phyloP scores from a whole-genome alignment of 2,113 vertebrate genomes.

The Indri indri region DNA sequence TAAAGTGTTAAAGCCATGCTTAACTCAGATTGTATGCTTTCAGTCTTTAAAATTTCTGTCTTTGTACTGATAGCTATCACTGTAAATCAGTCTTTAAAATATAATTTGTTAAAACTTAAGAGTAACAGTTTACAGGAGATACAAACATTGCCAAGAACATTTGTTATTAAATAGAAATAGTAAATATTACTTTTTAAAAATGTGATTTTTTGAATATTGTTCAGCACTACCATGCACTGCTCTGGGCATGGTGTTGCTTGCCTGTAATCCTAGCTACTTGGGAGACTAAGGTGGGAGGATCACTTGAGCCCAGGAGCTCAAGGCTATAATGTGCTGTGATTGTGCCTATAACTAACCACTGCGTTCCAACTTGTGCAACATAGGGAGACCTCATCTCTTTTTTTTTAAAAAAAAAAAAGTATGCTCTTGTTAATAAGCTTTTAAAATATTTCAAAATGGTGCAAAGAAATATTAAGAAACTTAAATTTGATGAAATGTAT shows the following conservation, averaged over 20 bases:
- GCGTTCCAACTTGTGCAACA: not conserved
- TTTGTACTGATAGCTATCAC: not conserved
- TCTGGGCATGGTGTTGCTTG: not conserved
- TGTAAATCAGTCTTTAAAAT: conserved; percentile 40
- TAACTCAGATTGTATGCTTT: conserved; percentile 57
- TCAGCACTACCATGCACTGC: not conserved
- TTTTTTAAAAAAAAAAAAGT: not conserved
- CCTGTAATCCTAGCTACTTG: not conserved
- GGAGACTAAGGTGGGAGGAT: not conserved
- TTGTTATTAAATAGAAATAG: conserved; percentile 49
- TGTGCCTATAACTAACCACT: not conserved
- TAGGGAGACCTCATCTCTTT: not conserved
- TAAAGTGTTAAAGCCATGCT: conserved; percentile 30
- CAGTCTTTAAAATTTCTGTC: not conserved
- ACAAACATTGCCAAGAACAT: not conserved
- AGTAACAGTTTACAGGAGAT: conserved; percentile 25
- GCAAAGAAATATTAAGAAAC: not conserved
- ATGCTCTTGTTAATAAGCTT: not conserved
- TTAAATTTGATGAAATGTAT: conserved; percentile 14
- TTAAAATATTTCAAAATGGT: not conserved
- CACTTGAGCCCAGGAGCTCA: not conserved
- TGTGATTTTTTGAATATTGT: conserved; percentile 9
- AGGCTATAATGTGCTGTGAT: not conserved
- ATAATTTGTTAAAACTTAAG: conserved; percentile 6
- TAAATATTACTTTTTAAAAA: not conserved